Evolutionary conservation across 2,797 vertebrate genomes (phyloP).

Genomic region (Borostomias antarcticus): DNA sequence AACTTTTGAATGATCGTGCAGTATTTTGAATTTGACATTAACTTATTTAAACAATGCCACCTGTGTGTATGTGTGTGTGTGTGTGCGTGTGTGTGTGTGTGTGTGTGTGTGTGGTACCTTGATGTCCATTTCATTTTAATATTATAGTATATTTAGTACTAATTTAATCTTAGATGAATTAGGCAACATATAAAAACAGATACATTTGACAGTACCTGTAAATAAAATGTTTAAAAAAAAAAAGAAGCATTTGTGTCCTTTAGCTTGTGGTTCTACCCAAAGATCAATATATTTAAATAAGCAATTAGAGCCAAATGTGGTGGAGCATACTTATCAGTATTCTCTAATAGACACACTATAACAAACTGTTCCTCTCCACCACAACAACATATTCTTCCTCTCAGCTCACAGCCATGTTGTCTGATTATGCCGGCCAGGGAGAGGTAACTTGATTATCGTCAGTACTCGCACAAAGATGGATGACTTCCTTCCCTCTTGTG

Average conservation of each 20-base stretch:
- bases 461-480: constrained; percentile 43
- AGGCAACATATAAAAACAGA: too few species aligned
- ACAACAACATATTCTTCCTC: constrained; percentile 23
- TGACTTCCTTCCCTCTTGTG: constrained; percentile 43
- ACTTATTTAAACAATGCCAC: background rate
- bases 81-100: too few species aligned
- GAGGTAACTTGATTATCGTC: constrained; percentile 46
- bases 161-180: too few species aligned
- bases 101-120: too few species aligned
- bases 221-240: background rate
- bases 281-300: background rate
- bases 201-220: too few species aligned
- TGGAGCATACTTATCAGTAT: background rate
- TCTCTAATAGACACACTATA: too few species aligned
- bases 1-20: background rate
- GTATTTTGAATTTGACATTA: background rate
- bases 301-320: too few species aligned
- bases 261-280: background rate
- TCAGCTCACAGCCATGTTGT: background rate
- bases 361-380: background rate
- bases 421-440: constrained; percentile 31
- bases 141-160: too few species aligned
- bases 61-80: too few species aligned
- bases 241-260: background rate
- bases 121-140: too few species aligned